Conservation (phyloP, 1,140 invertebrate species). For the Stegodyphus mimosarum region DNA sequence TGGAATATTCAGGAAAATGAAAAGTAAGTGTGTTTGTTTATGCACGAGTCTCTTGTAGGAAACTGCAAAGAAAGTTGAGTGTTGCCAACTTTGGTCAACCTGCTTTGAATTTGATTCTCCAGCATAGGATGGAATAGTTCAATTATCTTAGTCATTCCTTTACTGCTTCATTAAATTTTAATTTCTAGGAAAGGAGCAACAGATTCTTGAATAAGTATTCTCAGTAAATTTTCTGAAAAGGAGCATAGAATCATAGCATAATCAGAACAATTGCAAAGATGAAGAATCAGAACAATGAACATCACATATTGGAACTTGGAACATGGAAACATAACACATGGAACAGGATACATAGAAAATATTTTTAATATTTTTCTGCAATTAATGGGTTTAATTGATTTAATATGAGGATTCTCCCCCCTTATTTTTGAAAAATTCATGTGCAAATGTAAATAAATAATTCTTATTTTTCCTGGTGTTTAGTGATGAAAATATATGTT, state of each 20-base stretch:
- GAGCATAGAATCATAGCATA: not conserved
- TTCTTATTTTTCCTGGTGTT: no score
- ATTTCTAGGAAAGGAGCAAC: not conserved
- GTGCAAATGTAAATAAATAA: not conserved
- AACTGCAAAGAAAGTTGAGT: no score
- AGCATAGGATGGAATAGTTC: not conserved
- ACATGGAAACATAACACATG: no score
- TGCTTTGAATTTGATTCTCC: not conserved
- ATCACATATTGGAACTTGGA: no score
- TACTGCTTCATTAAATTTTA: not conserved
- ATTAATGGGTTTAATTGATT: no score
- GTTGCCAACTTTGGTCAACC: not conserved
- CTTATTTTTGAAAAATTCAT: no score
- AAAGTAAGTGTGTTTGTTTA: not conserved
- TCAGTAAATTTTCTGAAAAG: not conserved
- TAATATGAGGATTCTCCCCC: no score
- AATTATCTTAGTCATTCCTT: not conserved
- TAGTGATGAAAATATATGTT: no score
- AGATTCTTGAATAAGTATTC: not conserved
- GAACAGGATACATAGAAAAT: no score
- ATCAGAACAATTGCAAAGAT: not conserved
- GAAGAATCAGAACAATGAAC: not conserved
- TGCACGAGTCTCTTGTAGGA: not conserved
- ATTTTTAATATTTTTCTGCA: no score
- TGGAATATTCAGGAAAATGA: not conserved